A percentile compares a stretch with the other conserved stretches of the same genome.
Conservation (phyloP, 2,888 invertebrate species). For the Acanthopleura granulata region DNA sequence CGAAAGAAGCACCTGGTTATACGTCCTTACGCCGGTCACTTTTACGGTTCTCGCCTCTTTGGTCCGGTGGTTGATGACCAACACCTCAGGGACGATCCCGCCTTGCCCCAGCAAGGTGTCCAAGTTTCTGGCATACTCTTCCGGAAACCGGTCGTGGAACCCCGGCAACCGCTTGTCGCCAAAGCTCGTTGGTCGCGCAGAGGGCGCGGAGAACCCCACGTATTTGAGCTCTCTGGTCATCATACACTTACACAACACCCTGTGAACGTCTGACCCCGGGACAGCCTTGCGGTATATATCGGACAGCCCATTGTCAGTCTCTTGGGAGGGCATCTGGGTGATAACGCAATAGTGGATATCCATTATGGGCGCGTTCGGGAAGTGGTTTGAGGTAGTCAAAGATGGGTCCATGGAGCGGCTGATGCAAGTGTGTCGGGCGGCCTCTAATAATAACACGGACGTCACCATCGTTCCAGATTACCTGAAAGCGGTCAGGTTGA, state of each 20-base stretch:
- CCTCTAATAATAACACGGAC: neutral
- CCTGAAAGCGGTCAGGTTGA: neutral
- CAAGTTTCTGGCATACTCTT: neutral
- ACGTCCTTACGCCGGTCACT: neutral
- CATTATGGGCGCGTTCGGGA: neutral
- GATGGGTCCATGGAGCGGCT: neutral
- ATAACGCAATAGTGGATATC: neutral
- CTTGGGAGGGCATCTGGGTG: neutral
- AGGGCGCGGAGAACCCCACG: neutral
- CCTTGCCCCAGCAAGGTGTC: neutral
- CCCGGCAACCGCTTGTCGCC: neutral
- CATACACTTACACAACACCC: neutral
- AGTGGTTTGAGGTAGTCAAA: neutral
- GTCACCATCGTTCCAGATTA: neutral
- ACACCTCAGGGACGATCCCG: neutral
- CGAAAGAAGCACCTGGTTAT: neutral
- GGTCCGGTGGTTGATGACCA: neutral
- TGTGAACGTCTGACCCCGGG: neutral
- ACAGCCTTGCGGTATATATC: neutral
- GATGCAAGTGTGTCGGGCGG: neutral
- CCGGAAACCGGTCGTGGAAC: neutral
- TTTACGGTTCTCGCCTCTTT: neutral
- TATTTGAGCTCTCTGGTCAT: neutral
- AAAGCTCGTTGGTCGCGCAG: neutral
- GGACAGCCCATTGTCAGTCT: neutral